Evolutionary conservation across 2,888 invertebrate genomes (phyloP), one percentile per base, ranked within the genome.

Genomic region (Ethmia dodecea): DNA sequence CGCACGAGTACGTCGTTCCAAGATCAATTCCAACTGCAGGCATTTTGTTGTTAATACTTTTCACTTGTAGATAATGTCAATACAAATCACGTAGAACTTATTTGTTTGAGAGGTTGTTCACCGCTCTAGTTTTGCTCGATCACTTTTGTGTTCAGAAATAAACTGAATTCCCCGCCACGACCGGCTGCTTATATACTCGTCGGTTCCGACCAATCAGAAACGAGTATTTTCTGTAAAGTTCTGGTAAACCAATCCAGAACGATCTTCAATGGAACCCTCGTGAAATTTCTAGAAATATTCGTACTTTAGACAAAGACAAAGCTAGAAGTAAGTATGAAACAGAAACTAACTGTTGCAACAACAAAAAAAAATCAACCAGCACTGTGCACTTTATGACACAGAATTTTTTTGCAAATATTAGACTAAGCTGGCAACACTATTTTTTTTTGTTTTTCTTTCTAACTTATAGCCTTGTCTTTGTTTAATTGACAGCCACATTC

Each of bases 1-100:
- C 74, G 42, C 74, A 74, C 36, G 74, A 74, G 52, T 71, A 74
- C 25, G 73, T 74, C 22, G 74, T 71, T 39, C 71, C 71, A 50
- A 73, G 56, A 51, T 74, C 73, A 48, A 74, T 74, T 54, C 73
- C 73, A 42, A 74, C 61, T 36, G 74, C 72, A 47, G 63, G 60
- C 59, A 65, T 62, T 55, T 6, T 26, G n/a, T 11, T 10, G n/a
- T n/a, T 22, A 9, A n/a, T 1, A 22, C 22, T 22, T 8, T 8
- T 1, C 9, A 3, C 22, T 22, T 22, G 22, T n/a, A n/a, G n/a
- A n/a, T n/a, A 9, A 22, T n/a, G 22, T 22, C 9, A 9, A 22
- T n/a, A 22, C n/a, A 22, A 22, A 9, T n/a, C n/a, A 22, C 22
- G 22, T 22, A 22, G 3, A 9, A n/a, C n/a, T n/a, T 3, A n/a